phyloP scores from a whole-genome alignment of 2,113 vertebrate genomes.

The Ondatra zibethicus region DNA sequence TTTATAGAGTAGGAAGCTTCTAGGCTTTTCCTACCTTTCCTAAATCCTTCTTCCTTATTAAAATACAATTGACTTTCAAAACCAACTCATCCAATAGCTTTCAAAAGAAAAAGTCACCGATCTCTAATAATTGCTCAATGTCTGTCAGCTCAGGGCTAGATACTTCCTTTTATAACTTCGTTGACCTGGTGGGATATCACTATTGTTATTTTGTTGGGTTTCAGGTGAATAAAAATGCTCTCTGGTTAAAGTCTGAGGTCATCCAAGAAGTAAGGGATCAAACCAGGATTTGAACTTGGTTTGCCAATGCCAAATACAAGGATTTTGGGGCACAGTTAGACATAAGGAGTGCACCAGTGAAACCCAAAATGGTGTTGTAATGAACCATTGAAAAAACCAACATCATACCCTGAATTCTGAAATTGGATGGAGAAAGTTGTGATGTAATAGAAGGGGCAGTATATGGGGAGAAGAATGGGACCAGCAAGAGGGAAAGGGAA shows the following conservation, averaged over 20 bases:
- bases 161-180: not conserved
- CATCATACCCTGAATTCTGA: not conserved
- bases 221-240: not conserved
- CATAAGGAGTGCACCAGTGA: not conserved
- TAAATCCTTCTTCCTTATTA: not conserved
- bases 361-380: not conserved
- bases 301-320: not conserved
- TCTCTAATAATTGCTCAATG: not conserved
- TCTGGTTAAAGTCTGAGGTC: constrained; percentile 4
- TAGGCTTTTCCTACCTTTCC: not conserved
- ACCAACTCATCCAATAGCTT: not conserved
- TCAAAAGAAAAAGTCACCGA: constrained; percentile 5
- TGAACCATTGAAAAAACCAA: not conserved
- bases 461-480: not conserved
- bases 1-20: not conserved
- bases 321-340: not conserved
- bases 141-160: not conserved
- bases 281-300: not conserved
- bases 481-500: not conserved
- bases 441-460: not conserved
- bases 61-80: constrained; percentile 3
- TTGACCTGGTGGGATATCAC: not conserved
- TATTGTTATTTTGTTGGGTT: not conserved
- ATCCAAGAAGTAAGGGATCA: not conserved
- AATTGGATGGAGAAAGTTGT: not conserved